Percentiles rank a stretch among this genome's conserved stretches.
Evolutionary conservation across 2,888 invertebrate species (phyloP).

Genomic region (Falcaria lacertinaria): DNA sequence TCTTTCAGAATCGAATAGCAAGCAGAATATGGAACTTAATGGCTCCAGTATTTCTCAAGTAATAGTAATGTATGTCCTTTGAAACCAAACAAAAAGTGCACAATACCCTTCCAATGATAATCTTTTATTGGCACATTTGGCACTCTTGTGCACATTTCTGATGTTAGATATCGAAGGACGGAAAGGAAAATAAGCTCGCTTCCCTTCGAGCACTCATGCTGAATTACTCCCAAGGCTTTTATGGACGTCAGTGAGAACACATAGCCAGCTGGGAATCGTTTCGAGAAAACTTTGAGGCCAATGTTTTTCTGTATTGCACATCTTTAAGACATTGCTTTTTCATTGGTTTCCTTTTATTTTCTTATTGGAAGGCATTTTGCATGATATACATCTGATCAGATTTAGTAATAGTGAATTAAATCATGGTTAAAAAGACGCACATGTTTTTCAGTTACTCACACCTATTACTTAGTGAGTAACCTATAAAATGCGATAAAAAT

Average conservation of each 20-base stretch:
- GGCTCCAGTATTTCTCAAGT: not conserved
- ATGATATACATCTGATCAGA: too few species aligned
- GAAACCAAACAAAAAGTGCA: not conserved
- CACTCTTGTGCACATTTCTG: not conserved
- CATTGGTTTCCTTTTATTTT: too few species aligned
- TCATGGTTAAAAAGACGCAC: too few species aligned
- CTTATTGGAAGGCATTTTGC: too few species aligned
- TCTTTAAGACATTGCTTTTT: not conserved
- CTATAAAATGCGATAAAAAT: too few species aligned
- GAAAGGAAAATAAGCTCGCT: not conserved
- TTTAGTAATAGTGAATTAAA: too few species aligned
- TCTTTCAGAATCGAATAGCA: too few species aligned
- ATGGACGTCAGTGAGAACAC: conserved; percentile 1
- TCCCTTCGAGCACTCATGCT: not conserved
- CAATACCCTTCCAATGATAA: not conserved
- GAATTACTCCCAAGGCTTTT: conserved; percentile 1
- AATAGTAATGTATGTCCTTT: not conserved
- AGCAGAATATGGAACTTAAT: too few species aligned
- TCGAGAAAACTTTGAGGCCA: not conserved
- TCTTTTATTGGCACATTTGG: not conserved
- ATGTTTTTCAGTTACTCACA: too few species aligned
- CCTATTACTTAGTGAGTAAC: too few species aligned
- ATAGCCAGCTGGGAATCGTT: not conserved
- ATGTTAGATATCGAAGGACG: not conserved
- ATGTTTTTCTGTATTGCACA: not conserved